Conservation (phyloP, 2,888 invertebrate genomes). For the Drepanosiphum platanoidis region DNA sequence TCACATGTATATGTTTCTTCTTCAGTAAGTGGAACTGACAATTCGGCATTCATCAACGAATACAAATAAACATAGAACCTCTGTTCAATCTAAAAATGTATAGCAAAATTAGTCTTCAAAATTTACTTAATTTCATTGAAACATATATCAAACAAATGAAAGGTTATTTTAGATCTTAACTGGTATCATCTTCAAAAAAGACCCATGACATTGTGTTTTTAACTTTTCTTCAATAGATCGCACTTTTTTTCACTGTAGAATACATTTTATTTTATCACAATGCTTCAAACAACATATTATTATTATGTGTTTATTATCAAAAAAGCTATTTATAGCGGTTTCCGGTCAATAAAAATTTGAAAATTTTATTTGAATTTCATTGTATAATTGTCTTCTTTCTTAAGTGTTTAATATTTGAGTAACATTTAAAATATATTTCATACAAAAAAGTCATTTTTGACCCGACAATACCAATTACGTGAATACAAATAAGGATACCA, state of each 20-base stretch:
- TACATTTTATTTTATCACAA: slow-evolving; percentile 16
- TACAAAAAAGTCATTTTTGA: slow-evolving; percentile 14
- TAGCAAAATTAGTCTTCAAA: no score
- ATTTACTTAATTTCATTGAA: no score
- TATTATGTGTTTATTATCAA: not conserved
- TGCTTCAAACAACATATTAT: not conserved
- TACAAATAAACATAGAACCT: slow-evolving; percentile 69
- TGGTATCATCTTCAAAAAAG: no score
- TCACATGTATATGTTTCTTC: slow-evolving; percentile 68
- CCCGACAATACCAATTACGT: slow-evolving; percentile 8
- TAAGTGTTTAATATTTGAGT: slow-evolving; percentile 19
- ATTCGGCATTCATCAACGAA: slow-evolving; percentile 67
- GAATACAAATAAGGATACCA: slow-evolving; percentile 19
- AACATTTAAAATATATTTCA: slow-evolving; percentile 21
- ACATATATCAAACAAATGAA: no score
- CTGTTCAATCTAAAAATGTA: slow-evolving; percentile 67
- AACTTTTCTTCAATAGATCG: slow-evolving; percentile 23
- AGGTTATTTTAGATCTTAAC: no score
- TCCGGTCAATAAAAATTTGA: not conserved
- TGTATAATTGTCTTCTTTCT: not conserved
- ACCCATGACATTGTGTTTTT: no score
- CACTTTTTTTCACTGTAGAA: slow-evolving; percentile 21
- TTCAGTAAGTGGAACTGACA: slow-evolving; percentile 66
- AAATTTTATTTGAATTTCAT: not conserved
- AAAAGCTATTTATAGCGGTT: slow-evolving; percentile 6